A percentile compares a stretch with the other conserved stretches of the same genome.
Conservation (phyloP, 2,797 vertebrate species). For the Anisognathus igniventris region DNA sequence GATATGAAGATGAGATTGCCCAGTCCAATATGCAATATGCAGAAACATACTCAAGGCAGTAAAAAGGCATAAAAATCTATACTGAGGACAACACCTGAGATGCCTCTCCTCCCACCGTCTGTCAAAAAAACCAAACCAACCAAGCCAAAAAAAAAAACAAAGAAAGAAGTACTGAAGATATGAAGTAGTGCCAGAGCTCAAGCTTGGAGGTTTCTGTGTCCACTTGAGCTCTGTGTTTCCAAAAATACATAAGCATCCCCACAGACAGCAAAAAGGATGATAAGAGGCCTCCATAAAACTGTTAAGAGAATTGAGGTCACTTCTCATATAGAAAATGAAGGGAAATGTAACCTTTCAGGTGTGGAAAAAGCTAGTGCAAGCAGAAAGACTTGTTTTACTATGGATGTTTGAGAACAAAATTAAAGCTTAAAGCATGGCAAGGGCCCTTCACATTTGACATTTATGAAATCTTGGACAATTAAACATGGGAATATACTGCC, state of each 20-base stretch:
- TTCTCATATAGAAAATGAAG: background rate
- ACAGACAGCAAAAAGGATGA: background rate
- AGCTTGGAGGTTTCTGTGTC: background rate
- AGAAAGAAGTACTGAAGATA: background rate
- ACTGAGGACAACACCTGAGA: background rate
- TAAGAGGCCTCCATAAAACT: background rate
- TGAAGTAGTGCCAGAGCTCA: background rate
- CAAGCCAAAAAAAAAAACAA: background rate
- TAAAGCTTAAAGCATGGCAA: background rate
- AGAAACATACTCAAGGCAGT: background rate
- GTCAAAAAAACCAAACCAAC: background rate
- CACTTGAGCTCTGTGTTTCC: background rate
- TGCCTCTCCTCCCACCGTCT: background rate
- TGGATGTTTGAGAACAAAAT: background rate
- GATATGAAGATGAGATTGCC: background rate
- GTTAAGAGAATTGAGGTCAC: accelerated
- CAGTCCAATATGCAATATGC: background rate
- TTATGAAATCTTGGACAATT: background rate
- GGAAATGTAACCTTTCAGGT: background rate
- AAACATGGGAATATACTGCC: background rate
- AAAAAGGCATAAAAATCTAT: background rate
- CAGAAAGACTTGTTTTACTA: background rate
- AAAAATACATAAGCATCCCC: background rate
- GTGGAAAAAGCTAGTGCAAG: background rate
- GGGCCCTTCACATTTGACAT: background rate